Conservation (phyloP, 2,113 vertebrate species). For the Symphodus melops region DNA sequence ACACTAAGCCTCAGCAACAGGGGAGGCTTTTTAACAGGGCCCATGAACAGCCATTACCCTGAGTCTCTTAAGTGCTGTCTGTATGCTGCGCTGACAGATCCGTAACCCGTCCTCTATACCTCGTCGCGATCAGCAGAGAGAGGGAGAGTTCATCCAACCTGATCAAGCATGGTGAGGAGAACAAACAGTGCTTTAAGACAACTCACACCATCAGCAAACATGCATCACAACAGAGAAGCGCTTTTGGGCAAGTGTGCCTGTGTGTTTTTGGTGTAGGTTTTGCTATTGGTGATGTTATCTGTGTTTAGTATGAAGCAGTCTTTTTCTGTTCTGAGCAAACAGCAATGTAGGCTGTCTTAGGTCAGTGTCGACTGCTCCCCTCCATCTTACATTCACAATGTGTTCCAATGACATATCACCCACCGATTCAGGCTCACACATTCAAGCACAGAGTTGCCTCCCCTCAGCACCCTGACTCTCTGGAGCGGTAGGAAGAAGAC, state of each 20-base stretch:
- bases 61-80: constrained; percentile 77
- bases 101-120: constrained; percentile 53
- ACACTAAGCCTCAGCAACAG: constrained; percentile 75
- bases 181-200: constrained; percentile 64
- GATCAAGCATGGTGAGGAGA: constrained; percentile 70
- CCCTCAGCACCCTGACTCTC: constrained; percentile 38
- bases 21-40: constrained; percentile 71
- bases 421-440: constrained; percentile 25
- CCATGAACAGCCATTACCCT: constrained; percentile 70
- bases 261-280: constrained; percentile 14
- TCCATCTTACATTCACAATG: constrained; percentile 47
- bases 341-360: constrained; percentile 55
- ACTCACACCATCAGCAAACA: constrained; percentile 63
- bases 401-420: constrained; percentile 42
- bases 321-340: constrained; percentile 61
- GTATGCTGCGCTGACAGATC: constrained; percentile 70
- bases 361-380: constrained; percentile 54
- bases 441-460: constrained; percentile 10
- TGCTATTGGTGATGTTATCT: constrained; percentile 58
- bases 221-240: constrained; percentile 36
- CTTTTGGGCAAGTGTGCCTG: constrained; percentile 37
- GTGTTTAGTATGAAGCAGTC: constrained; percentile 65
- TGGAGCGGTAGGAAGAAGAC: constrained; percentile 53
- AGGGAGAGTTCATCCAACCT: constrained; percentile 65
- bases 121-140: constrained; percentile 47